Conservation (phyloP, 1,140 invertebrate species). For the Lepidurus apus region DNA sequence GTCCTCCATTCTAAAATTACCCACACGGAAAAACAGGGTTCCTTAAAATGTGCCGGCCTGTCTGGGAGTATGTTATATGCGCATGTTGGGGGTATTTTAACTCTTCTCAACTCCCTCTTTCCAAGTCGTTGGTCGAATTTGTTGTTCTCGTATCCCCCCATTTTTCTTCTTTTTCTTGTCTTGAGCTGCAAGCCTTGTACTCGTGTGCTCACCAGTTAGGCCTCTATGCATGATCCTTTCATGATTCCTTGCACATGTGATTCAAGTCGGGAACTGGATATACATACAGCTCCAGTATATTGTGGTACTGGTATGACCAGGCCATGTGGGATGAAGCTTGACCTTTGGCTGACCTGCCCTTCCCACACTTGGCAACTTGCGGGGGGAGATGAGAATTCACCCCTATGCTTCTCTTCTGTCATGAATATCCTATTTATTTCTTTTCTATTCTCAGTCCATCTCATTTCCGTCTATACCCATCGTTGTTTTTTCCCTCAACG, state of each 20-base stretch:
- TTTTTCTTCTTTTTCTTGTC: background rate
- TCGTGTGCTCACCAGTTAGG: background rate
- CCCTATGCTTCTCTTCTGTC: slow-evolving; percentile 14
- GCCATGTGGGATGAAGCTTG: slow-evolving; percentile 20
- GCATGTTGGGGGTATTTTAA: too few relatives aligned
- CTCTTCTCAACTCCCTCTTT: too few relatives aligned
- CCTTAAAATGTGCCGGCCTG: too few relatives aligned
- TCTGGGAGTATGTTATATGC: too few relatives aligned
- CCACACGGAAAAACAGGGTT: background rate
- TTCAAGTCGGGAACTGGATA: background rate
- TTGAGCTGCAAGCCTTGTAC: background rate
- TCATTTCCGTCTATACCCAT: background rate
- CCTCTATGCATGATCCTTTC: background rate
- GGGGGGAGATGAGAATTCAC: slow-evolving; percentile 17
- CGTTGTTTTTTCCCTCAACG: background rate
- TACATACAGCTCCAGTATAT: background rate
- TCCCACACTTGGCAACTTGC: slow-evolving; percentile 17
- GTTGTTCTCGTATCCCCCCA: background rate
- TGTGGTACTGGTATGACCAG: slow-evolving; percentile 16
- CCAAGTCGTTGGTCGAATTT: background rate
- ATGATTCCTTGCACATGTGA: slow-evolving; percentile 14
- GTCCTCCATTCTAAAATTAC: background rate
- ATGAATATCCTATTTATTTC: slow-evolving; percentile 22
- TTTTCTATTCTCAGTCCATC: slow-evolving; percentile 3
- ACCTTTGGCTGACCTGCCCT: slow-evolving; percentile 20